Evolutionary conservation across 2,888 invertebrate species (phyloP).

Genomic region (Drosophila quinaria): DNA sequence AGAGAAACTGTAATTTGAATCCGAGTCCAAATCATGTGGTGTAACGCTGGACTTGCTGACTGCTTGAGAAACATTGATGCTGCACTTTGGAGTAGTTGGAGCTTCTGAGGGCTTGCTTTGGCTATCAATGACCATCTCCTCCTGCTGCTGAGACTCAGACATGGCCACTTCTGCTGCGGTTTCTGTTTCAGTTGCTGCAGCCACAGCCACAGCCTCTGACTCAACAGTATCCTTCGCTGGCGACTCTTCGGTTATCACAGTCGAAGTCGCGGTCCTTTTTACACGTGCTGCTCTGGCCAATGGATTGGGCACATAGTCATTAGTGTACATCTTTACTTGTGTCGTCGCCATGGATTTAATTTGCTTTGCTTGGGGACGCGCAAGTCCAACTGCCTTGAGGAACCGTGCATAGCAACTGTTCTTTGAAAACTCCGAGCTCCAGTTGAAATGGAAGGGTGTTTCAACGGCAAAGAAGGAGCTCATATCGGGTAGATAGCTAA

Average conservation of each 20-base stretch:
- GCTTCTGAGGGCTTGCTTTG: conserved; percentile 33
- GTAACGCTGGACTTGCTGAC: conserved; percentile 3
- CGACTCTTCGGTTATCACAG: conserved; percentile 12
- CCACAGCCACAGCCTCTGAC: background rate
- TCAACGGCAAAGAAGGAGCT: conserved; percentile 63
- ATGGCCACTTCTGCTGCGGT: background rate
- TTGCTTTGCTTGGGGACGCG: conserved; percentile 46
- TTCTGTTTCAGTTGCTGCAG: background rate
- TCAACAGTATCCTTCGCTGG: background rate
- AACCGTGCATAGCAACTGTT: conserved; percentile 83
- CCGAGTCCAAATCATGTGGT: conserved; percentile 79
- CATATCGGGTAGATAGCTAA: conserved; percentile 39
- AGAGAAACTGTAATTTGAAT: conserved; percentile 85
- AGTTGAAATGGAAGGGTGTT: conserved; percentile 74
- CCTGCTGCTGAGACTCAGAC: conserved; percentile 33
- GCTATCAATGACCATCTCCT: conserved; percentile 45
- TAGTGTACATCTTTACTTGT: conserved; percentile 19
- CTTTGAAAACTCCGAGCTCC: conserved; percentile 55
- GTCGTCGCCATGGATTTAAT: background rate
- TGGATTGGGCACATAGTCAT: conserved; percentile 65
- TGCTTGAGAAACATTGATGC: background rate
- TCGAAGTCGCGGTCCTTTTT: background rate
- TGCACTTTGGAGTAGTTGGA: background rate
- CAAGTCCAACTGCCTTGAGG: conserved; percentile 76
- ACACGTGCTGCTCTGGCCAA: conserved; percentile 48